Base-by-base conservation (phyloP, 37 sponge, comb jelly and placozoan species). In the Lycopodina hypogea region DNA sequence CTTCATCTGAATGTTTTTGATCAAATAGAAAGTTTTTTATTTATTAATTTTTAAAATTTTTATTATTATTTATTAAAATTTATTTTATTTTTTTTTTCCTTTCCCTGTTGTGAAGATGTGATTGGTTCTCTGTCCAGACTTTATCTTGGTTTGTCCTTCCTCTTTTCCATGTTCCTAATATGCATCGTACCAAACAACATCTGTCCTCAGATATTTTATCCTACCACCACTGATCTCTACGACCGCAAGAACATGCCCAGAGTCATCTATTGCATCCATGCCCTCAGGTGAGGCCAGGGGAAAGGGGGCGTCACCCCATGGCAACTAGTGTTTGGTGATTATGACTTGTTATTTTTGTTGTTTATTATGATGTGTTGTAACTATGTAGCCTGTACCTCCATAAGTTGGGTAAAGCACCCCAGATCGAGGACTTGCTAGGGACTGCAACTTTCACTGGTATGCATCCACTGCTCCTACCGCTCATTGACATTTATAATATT, bases 221-320 rank as follows among this genome's bases (percentile, higher is more conserved):
- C 99, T 1, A 94, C 85, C 57, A 99, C 99, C 30, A 93, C 96
- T 19, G 99, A 99, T 74, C 61, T 96, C 33, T 99, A 99, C 72
- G 97, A 99, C 65, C 74, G 88, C 32, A 99, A 99, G 88, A 99
- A 99, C 87, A 99, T 99, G 95, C 99, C 99, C 0, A 72, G 90
- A 61, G 96, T 93, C 55, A 86, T 99, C 68, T 99, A 99, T 86
- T 99, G 99, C 75, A 87, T 99, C 67, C 99, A 99, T 83, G 99
- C 99, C 18, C 77, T 96, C 36, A 93, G 94, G 95, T 94, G 42
- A 30, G 77, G n/a, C 4, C 50, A 9, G 66, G 33, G 18, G 30
- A 34, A 30, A 4, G 3, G 35, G 66, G 3, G 3, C n/a, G 71
- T 84, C n/a, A n/a, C n/a, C 2, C 17, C 35, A 65, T 32, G 34